Conservation (phyloP, 2,888 invertebrate species). For the Euplexia lucipara region DNA sequence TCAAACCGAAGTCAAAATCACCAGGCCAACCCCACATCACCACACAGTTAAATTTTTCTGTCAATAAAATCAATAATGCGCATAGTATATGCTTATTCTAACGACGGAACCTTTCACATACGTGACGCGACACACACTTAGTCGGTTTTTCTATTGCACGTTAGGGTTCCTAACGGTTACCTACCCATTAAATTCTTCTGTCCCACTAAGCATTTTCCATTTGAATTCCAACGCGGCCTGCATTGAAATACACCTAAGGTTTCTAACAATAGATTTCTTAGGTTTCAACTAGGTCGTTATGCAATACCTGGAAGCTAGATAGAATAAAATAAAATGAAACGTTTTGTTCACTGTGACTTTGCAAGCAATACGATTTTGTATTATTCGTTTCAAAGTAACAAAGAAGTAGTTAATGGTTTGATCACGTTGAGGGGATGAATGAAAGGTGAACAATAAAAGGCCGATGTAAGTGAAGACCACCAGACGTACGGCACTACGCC, state of each 20-base stretch:
- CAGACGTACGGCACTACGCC: too few relatives aligned
- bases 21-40: too few relatives aligned
- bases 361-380: not conserved
- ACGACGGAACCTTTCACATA: too few relatives aligned
- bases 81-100: too few relatives aligned
- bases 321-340: not conserved
- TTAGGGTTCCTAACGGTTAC: not conserved
- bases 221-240: slow-evolving; percentile 22
- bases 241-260: slow-evolving; percentile 21
- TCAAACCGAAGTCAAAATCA: too few relatives aligned
- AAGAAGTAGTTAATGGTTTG: too few relatives aligned
- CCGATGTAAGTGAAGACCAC: too few relatives aligned
- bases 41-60: too few relatives aligned
- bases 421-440: too few relatives aligned
- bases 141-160: not conserved
- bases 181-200: slow-evolving; percentile 52
- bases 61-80: too few relatives aligned
- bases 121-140: too few relatives aligned
- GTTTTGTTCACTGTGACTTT: slow-evolving; percentile 4
- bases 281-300: slow-evolving; percentile 37
- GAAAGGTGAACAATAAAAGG: too few relatives aligned
- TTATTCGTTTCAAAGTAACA: slow-evolving; percentile 3
- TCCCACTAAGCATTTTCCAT: slow-evolving; percentile 32
- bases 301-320: not conserved
- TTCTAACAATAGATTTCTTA: slow-evolving; percentile 52